Conservation (phyloP, 2,888 invertebrate species). For the Folsomia manolachei region DNA sequence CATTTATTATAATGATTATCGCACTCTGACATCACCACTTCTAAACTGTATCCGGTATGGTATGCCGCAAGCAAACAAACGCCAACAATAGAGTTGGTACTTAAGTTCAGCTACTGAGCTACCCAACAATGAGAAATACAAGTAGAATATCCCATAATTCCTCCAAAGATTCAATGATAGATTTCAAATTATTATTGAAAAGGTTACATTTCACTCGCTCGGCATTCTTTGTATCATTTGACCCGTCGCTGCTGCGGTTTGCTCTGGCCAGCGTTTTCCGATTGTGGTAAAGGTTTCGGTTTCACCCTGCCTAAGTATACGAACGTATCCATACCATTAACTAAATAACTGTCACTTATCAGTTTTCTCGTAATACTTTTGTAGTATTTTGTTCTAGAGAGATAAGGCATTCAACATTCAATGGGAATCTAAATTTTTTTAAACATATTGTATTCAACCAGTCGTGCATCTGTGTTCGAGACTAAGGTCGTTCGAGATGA, state of each 20-base stretch:
- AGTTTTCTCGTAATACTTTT: no score
- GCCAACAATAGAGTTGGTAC: no score
- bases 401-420: no score
- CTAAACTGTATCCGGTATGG: constrained; percentile 2
- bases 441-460: no score
- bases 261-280: not conserved
- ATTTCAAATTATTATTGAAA: constrained; percentile 2
- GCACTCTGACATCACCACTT: constrained; percentile 16
- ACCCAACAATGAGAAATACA: constrained; percentile 3
- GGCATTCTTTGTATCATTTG: constrained; percentile 14
- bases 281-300: not conserved
- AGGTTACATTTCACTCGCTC: constrained; percentile 21
- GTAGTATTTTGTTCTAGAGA: no score
- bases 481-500: no score
- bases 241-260: not conserved
- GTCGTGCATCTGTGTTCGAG: no score
- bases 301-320: no score
- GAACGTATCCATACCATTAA: no score
- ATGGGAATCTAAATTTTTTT: no score
- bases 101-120: not conserved
- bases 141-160: constrained; percentile 10
- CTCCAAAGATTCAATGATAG: constrained; percentile 2
- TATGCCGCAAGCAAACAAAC: not conserved
- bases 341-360: no score
- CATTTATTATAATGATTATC: constrained; percentile 12